A percentile compares a stretch with the other conserved stretches of the same genome.
Evolutionary conservation across 1,140 invertebrate genomes (phyloP).

Genomic region (Subanguina moxae): DNA sequence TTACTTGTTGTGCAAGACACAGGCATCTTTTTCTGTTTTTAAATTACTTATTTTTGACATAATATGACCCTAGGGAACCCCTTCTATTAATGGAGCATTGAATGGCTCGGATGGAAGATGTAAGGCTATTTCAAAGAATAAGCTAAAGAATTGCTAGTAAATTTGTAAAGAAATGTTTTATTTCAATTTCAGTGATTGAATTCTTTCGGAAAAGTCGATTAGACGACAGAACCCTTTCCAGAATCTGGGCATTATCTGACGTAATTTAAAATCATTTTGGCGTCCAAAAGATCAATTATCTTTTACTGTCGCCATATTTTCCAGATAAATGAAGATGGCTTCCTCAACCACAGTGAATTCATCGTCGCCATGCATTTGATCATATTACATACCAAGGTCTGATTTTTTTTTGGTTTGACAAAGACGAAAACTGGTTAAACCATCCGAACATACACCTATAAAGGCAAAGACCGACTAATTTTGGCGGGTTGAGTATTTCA

Average conservation of each 20-base stretch:
- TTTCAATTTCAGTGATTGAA: constrained; percentile 9
- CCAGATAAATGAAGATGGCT: constrained; percentile 78
- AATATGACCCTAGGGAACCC: constrained; percentile 16
- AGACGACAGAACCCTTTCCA: constrained; percentile 34
- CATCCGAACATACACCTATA: too few relatives aligned
- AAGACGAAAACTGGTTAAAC: too few relatives aligned
- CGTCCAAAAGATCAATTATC: neutral
- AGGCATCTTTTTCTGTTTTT: constrained; percentile 6
- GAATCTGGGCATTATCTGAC: constrained; percentile 90
- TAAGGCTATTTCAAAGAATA: neutral
- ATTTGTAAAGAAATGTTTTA: neutral
- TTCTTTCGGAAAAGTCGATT: constrained; percentile 42
- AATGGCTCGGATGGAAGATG: constrained; percentile 28
- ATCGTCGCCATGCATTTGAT: constrained; percentile 98
- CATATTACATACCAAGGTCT: constrained; percentile 45
- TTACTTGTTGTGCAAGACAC: constrained; percentile 35
- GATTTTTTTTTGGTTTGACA: too few relatives aligned
- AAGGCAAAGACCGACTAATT: too few relatives aligned
- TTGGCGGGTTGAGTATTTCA: too few relatives aligned
- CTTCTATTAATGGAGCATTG: constrained; percentile 29
- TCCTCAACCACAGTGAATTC: constrained; percentile 90
- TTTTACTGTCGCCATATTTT: constrained; percentile 59
- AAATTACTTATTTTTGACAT: constrained; percentile 9
- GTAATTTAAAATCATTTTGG: constrained; percentile 10
- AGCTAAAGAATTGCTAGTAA: neutral